Conservation (phyloP, 2,888 invertebrate genomes). For the Nomada fabriciana region DNA sequence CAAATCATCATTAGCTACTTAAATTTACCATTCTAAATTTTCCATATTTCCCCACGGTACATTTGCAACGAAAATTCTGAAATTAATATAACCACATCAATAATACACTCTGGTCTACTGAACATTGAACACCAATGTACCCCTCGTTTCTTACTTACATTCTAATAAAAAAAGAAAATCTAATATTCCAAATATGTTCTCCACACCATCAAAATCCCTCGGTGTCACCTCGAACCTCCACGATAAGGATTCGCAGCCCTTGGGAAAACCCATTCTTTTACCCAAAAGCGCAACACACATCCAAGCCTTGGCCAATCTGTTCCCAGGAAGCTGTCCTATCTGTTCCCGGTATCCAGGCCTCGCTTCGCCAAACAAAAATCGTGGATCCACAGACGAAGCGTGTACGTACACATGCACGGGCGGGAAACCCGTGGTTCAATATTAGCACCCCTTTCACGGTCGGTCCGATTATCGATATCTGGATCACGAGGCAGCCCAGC, state of each 20-base stretch:
- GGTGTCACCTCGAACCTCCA: not conserved
- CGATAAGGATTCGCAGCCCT: not conserved
- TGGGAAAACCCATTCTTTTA: not conserved
- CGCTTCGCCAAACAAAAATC: not conserved
- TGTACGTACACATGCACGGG: no score
- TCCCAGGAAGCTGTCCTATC: not conserved
- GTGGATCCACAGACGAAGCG: not conserved
- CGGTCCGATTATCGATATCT: not conserved
- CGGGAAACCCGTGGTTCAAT: slow-evolving; percentile 13
- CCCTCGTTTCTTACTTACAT: no score
- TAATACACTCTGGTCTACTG: no score
- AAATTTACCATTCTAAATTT: no score
- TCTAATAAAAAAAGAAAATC: no score
- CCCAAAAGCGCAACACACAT: not conserved
- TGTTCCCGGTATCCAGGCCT: not conserved
- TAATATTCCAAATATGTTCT: not conserved
- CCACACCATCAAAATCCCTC: not conserved
- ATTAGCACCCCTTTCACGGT: not conserved
- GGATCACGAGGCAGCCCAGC: slow-evolving; percentile 2
- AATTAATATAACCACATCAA: no score
- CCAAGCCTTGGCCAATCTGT: not conserved
- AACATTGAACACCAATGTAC: no score
- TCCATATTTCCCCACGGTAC: no score
- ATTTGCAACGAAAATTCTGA: no score
- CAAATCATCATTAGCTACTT: no score